Base-by-base conservation (phyloP, 2,113 vertebrate genomes). In the Plestiodon gilberti region DNA sequence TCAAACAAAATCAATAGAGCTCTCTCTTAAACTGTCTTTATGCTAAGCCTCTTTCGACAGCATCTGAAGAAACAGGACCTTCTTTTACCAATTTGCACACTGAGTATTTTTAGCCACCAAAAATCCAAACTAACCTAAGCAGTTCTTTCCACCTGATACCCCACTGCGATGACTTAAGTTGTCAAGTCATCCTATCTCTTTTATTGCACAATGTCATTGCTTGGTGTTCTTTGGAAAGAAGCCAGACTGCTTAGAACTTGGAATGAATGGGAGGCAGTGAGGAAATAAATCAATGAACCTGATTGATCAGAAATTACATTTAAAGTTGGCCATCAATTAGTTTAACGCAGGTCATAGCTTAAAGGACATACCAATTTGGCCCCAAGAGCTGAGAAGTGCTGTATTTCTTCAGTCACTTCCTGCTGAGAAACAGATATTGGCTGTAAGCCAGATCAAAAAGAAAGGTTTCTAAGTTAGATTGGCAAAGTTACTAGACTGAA, bases 1-100 rank as follows among this genome's bases (percentile, higher is more conserved):
- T 95, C 95, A 94, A 78, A 89, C 91, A 82, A 93, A 95, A 95
- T 95, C 95, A 90, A 95, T 89, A 90, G 83, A 88, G 85, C 94
- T 92, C 86, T 94, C 90, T 88, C 75, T 69, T 89, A 92, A 93
- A 90, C 91, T 89, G 92, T 93, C 89, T 94, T 89, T 90, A 83
- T 88, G 88, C 91, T 87, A 89, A 95, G 93, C 92, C 88, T 89
- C 89, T 94, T 91, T 90, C 89, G 93, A 91, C 85, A 82, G 85
- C 89, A 78, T 89, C 77, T 80, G 88, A 85, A 89, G 84, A 87
- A 91, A 91, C 93, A 84, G 89, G 87, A 79, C 84, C 91, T 91
- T 91, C 86, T 92, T 93, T 91, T 92, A 90, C 55, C 94, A 90
- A 9, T 65, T 57, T 20, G 35, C 73, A 30, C 25, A n/a, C 83